These are phyloP conservation scores for Aptenodytes forsteri DNA, from an alignment of 2,113 vertebrate species.

Conservation along the genomic window DNA sequence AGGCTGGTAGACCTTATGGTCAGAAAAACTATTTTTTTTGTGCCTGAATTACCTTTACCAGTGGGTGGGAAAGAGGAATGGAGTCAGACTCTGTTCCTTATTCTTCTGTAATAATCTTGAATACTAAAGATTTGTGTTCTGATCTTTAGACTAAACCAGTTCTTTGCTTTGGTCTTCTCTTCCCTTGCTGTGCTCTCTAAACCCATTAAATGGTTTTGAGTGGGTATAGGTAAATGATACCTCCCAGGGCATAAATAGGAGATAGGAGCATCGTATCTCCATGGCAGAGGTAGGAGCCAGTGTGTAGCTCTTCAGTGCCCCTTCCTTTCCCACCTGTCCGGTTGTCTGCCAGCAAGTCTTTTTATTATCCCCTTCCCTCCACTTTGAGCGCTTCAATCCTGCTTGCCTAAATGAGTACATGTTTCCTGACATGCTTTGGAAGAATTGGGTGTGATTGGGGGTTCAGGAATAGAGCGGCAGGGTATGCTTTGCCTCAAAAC, in stretches of 20 bases:
- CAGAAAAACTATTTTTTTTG: background rate
- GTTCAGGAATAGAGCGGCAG: fast-evolving
- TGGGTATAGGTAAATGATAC: background rate
- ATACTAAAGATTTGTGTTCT: background rate
- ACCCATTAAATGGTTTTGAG: background rate
- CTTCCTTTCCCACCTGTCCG: background rate
- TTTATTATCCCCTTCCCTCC: background rate
- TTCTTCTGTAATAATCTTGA: background rate
- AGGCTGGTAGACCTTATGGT: background rate
- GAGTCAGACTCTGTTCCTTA: background rate
- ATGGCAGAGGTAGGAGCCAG: background rate
- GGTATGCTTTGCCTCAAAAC: background rate
- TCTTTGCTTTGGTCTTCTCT: background rate
- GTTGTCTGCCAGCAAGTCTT: background rate
- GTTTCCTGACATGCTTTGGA: background rate
- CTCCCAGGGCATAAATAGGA: background rate
- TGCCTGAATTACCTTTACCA: background rate
- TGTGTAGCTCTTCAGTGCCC: background rate
- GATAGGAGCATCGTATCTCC: background rate
- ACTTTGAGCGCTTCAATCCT: fast-evolving
- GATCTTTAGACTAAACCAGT: background rate
- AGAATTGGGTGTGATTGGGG: background rate
- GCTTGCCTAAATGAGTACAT: background rate
- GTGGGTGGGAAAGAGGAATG: background rate
- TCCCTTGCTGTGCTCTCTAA: background rate